A percentile compares a stretch with the other conserved stretches of the same genome.
These are phyloP conservation scores for Erebia epiphron DNA, from an alignment of 2,888 invertebrate species.

Conservation along the genomic window DNA sequence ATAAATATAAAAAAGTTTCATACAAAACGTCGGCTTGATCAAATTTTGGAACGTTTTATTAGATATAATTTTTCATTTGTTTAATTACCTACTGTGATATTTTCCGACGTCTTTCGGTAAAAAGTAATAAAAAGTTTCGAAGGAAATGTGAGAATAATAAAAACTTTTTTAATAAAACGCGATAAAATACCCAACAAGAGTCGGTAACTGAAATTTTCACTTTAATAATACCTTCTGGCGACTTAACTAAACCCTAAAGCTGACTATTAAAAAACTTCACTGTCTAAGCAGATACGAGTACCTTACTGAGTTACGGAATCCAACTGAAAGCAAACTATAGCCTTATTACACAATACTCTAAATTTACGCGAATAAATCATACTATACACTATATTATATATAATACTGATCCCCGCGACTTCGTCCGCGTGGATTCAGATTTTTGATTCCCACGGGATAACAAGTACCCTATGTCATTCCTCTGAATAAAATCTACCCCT, in stretches of 20 bases:
- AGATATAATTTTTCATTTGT: conserved; percentile 12
- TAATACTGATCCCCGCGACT: too few relatives aligned
- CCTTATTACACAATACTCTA: too few relatives aligned
- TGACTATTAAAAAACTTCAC: background rate
- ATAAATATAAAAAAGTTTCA: background rate
- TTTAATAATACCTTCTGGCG: conserved; percentile 4
- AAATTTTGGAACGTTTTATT: background rate
- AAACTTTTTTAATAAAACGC: conserved; percentile 25
- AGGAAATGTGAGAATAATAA: conserved; percentile 21
- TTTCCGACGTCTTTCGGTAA: conserved; percentile 10
- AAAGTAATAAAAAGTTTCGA: conserved; percentile 17
- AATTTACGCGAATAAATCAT: too few relatives aligned
- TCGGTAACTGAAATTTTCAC: conserved; percentile 11
- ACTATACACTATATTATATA: too few relatives aligned
- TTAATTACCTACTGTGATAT: conserved; percentile 21
- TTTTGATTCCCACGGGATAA: too few relatives aligned
- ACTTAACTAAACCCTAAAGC: background rate
- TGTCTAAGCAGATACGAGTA: background rate
- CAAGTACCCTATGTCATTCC: too few relatives aligned
- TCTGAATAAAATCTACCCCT: too few relatives aligned
- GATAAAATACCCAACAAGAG: conserved; percentile 19
- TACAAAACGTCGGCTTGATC: background rate
- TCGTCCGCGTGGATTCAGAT: too few relatives aligned
- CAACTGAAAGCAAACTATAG: too few relatives aligned
- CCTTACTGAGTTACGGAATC: too few relatives aligned